Evolutionary conservation across 1,140 invertebrate species (phyloP).

Genomic region (Pristionchus pacificus): DNA sequence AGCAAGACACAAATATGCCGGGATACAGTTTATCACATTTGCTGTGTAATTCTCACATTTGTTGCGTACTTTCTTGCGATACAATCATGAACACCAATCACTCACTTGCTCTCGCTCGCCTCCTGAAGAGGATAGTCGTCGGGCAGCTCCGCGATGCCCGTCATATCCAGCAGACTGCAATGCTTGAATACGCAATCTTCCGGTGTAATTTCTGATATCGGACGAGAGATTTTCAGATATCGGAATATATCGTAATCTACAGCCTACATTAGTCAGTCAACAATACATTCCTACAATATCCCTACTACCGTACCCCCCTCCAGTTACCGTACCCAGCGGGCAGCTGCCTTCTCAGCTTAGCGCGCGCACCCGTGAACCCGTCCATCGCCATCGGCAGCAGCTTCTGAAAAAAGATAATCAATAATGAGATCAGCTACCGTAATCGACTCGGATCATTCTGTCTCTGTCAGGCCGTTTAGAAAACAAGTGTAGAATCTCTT

Average conservation of each 20-base stretch:
- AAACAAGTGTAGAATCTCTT: neutral
- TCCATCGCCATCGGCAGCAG: neutral
- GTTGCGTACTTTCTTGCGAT: too few relatives aligned
- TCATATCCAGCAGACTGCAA: slow-evolving; percentile 35
- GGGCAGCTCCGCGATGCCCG: slow-evolving; percentile 32
- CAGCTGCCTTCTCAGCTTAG: neutral
- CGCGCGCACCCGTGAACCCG: neutral
- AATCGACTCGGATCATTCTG: neutral
- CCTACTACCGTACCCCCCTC: too few relatives aligned
- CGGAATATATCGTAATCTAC: too few relatives aligned
- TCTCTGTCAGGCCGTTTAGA: neutral
- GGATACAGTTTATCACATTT: too few relatives aligned
- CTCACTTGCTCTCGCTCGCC: slow-evolving; percentile 25
- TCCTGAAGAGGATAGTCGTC: slow-evolving; percentile 25
- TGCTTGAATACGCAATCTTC: neutral
- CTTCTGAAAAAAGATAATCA: slow-evolving; percentile 7
- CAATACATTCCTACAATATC: too few relatives aligned
- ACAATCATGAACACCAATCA: neutral
- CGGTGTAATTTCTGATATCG: neutral
- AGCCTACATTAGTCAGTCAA: too few relatives aligned
- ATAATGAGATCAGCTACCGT: neutral
- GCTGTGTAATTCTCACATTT: too few relatives aligned
- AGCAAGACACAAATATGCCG: too few relatives aligned
- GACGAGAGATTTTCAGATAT: too few relatives aligned
- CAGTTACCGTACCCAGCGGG: neutral